Evolutionary conservation across 2,888 invertebrate species (phyloP).

Genomic region (Aradus depressus): DNA sequence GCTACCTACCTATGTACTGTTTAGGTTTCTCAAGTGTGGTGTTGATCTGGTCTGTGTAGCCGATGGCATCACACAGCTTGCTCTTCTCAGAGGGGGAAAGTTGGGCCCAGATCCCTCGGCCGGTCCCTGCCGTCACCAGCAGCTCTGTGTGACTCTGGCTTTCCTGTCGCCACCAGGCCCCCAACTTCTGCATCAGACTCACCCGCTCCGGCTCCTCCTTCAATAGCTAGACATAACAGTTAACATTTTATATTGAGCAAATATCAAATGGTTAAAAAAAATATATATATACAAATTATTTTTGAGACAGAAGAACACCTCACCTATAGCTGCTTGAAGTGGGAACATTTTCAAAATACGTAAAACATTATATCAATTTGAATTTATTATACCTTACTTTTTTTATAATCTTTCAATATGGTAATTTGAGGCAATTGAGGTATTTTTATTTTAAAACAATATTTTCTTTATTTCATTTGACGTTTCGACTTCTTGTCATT

Average conservation of each 20-base stretch:
- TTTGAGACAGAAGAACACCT: too few species aligned
- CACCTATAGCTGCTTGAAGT: too few species aligned
- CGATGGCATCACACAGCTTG: constrained; percentile 50
- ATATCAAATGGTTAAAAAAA: too few species aligned
- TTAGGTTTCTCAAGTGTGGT: constrained; percentile 41
- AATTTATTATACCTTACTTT: background rate
- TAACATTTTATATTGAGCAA: too few species aligned
- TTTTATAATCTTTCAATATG: background rate
- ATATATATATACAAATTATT: too few species aligned
- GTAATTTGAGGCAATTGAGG: background rate
- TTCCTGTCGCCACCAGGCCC: constrained; percentile 39
- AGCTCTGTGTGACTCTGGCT: constrained; percentile 40
- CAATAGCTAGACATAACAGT: constrained; percentile 32
- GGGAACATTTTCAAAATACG: background rate
- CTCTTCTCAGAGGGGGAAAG: constrained; percentile 52
- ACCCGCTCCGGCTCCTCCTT: constrained; percentile 36
- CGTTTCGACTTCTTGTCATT: too few species aligned
- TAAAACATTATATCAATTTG: background rate
- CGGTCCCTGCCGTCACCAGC: constrained; percentile 44
- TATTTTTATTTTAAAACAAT: too few species aligned
- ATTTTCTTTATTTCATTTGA: too few species aligned
- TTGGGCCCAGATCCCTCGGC: constrained; percentile 47
- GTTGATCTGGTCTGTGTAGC: constrained; percentile 43
- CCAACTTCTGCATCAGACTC: constrained; percentile 33
- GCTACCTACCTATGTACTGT: constrained; percentile 48